Base-by-base conservation (phyloP, 2,888 invertebrate species). In the Eumerus sabulonum region DNA sequence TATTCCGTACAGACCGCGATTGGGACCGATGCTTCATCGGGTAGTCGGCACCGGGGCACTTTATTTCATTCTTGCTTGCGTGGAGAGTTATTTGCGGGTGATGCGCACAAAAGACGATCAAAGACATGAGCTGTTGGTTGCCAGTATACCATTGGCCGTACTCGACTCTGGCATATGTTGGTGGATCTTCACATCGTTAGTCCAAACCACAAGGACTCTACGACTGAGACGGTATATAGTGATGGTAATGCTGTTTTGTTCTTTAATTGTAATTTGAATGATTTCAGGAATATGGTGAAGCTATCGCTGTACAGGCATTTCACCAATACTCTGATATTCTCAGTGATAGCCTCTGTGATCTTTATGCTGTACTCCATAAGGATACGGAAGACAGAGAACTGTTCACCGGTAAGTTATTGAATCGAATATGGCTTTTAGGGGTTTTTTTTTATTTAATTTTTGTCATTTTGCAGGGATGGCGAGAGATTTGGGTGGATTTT, bases 321-420 rank as follows among this genome's bases (percentile, higher is more conserved):
- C 89, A 97, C 97, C 70, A 98, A 98, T 90, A 96, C 97, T 9
- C 90, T 98, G 83, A 94, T 97, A 85, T 96, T 98, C 89, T 94
- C 96, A 44, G 96, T 98, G 51, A 91, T 96, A 84, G 95, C 97
- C 12, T 97, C 98, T 1, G 93, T 98, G 60, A 92, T 95, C 81
- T 98, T 96, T 89, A 98, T 98, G 97, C 88, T 97, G 56, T 98
- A 98, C 92, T 95, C 96, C 0, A 93, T 98, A 85, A 94, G 94
- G 87, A 93, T 93, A 38, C 96, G 96, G 87, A 92, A 92, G 85
- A 91, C 94, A 62, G 92, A 93, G 63, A 90, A 90, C 38, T 98
- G 97, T 88, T 91, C 96, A 48, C 93, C 92, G 81, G 94, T 95
- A 89, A 91, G 91, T 11, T 11, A 9, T 5, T 11, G 11, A 36